Conservation (phyloP, 2,113 vertebrate genomes). For the Peromyscus californicus region DNA sequence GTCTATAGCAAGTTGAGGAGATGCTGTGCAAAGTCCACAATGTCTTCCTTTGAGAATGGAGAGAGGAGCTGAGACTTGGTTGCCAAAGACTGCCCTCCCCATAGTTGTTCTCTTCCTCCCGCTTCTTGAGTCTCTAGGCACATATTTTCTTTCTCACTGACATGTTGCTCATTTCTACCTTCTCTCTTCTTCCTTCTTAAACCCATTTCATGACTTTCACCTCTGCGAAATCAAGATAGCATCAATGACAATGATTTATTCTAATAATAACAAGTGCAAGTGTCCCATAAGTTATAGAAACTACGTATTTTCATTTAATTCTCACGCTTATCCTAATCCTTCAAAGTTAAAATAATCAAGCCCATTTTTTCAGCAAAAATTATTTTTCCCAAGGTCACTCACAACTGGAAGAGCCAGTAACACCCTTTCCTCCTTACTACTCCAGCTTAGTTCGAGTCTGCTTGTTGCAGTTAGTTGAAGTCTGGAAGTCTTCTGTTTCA, state of each 20-base stretch:
- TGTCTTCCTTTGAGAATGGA: neutral
- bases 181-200: neutral
- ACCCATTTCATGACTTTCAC: neutral
- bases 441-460: neutral
- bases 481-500: slow-evolving; percentile 11
- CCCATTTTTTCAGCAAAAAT: neutral
- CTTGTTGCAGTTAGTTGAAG: neutral
- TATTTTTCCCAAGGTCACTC: neutral
- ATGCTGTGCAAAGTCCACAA: neutral
- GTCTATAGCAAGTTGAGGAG: neutral
- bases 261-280: neutral
- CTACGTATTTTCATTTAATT: neutral
- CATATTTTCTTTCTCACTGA: neutral
- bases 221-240: neutral
- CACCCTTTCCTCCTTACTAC: neutral
- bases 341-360: neutral
- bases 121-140: neutral
- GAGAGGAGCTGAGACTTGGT: neutral
- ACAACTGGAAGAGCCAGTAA: neutral
- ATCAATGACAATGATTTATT: neutral
- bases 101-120: neutral
- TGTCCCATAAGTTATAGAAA: neutral
- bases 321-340: neutral
- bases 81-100: rapidly evolving
- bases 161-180: neutral